A percentile compares a stretch with the other conserved stretches of the same genome.
Conservation (phyloP, 2,888 invertebrate genomes). For the Leptinotarsa tumamoca region DNA sequence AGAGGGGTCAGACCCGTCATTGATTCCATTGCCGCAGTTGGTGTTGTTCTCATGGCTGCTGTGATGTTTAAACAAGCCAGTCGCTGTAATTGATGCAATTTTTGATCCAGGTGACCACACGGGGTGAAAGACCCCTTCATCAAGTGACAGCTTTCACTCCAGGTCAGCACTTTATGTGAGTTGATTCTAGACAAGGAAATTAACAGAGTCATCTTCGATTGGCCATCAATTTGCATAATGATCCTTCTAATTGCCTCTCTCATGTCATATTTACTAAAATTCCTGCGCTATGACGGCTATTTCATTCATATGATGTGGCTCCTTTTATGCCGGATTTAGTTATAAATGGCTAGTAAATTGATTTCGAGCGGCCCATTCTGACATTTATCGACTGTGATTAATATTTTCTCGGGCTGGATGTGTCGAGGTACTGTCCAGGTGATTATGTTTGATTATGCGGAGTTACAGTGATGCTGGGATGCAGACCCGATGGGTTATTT, state of each 20-base stretch:
- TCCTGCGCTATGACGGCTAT: conserved; percentile 11
- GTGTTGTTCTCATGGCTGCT: no score
- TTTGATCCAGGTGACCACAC: no score
- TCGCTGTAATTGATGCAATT: no score
- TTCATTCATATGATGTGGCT: conserved; percentile 55
- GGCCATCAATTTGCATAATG: background rate
- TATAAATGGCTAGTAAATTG: conserved; percentile 60
- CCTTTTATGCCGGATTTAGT: conserved; percentile 62
- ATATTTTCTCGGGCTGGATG: conserved; percentile 54
- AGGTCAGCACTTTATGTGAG: no score
- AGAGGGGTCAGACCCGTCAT: no score
- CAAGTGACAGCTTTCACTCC: no score
- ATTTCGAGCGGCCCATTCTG: conserved; percentile 53
- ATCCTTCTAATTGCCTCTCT: background rate
- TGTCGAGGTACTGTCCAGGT: conserved; percentile 50
- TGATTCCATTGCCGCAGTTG: no score
- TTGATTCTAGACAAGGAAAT: no score
- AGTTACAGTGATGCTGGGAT: conserved; percentile 43
- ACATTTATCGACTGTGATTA: conserved; percentile 49
- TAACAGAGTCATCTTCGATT: no score
- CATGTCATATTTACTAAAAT: background rate
- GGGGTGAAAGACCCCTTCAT: no score
- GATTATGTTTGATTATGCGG: conserved; percentile 55
- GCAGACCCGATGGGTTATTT: conserved; percentile 40
- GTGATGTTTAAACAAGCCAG: no score